Base-by-base conservation (phyloP, 2,797 vertebrate species). In the Platalea minor region DNA sequence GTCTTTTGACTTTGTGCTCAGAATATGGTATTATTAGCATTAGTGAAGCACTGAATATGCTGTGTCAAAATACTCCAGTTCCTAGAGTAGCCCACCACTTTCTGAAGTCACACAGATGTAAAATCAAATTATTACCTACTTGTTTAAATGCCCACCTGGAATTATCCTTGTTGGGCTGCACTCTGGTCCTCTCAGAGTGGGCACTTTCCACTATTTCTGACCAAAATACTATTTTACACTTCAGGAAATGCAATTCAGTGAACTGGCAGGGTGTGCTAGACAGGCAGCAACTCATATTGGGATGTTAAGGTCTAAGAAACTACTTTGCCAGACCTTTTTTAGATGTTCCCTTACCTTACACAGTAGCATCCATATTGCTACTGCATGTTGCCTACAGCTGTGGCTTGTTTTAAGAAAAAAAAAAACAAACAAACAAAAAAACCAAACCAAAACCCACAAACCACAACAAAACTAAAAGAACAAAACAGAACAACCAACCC, bases 11-110 rank as follows among this genome's bases (percentile, higher is more conserved):
- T 25, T 16, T 7, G 13, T 31, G 73, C 25, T 60, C 33, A 18
- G 39, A 37, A 17, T 8, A 23, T 4, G 15, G 18, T 18, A 7
- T 2, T 37, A 23, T 1, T 23, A 10, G 14, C 11, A 6, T 21
- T 60, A 60, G 39, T 21, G 9, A 43, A 85, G n/a, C 13, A 14
- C 2, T 31, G 25, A 23, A 11, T 17, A 18, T 0, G 0, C 33
- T 4, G 13, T 12, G 37, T 25, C 35, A 60, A 21, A 88, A 60
- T 20, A 13, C 24, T 43, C 17, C 23, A 9, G 2, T 31, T 33
- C 15, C 53, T 33, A 33, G 45, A 14, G 12, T 16, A 51, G 18
- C 48, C n/a, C 5, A 21, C 20, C 3, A 0, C 37, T 51, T n/a
- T 7, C 64, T 8, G 24, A 25, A 15, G 37, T 37, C 48, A 29